phyloP scores from a whole-genome alignment of 2,888 invertebrate species.

The Drosophila mimetica region DNA sequence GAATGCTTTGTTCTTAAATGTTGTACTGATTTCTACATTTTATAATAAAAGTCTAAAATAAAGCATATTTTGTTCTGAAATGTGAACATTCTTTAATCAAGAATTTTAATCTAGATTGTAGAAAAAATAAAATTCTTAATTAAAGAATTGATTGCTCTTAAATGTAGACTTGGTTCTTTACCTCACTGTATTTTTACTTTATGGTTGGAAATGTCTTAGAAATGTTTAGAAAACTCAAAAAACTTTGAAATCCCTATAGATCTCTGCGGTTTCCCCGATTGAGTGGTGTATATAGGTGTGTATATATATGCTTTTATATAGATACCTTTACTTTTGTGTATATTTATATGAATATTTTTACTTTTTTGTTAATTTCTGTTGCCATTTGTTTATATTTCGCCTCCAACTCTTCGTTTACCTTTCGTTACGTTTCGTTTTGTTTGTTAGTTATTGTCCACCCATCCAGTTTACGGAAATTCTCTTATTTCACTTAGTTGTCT shows the following conservation, averaged over 20 bases:
- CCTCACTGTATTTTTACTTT: no score
- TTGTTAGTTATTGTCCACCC: constrained; percentile 84
- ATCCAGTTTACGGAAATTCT: constrained; percentile 82
- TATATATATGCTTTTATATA: constrained; percentile 31
- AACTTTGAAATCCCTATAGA: background rate
- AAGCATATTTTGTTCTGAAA: no score
- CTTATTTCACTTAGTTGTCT: constrained; percentile 42
- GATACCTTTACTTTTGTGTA: constrained; percentile 37
- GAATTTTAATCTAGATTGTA: no score
- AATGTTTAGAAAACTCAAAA: no score
- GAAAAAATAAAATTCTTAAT: no score
- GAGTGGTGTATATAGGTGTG: constrained; percentile 27
- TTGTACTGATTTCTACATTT: no score
- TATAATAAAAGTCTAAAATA: no score
- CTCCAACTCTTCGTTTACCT: constrained; percentile 16
- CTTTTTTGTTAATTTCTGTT: constrained; percentile 41
- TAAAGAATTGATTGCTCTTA: no score
- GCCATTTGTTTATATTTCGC: constrained; percentile 36
- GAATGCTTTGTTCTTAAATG: no score
- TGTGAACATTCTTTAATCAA: no score
- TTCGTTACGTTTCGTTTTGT: constrained; percentile 44
- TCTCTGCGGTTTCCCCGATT: background rate
- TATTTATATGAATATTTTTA: constrained; percentile 51
- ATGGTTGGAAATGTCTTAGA: no score
- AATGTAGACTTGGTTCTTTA: no score